Evolutionary conservation across 1,140 invertebrate genomes (phyloP).

Genomic region (Polyergus mexicanus): DNA sequence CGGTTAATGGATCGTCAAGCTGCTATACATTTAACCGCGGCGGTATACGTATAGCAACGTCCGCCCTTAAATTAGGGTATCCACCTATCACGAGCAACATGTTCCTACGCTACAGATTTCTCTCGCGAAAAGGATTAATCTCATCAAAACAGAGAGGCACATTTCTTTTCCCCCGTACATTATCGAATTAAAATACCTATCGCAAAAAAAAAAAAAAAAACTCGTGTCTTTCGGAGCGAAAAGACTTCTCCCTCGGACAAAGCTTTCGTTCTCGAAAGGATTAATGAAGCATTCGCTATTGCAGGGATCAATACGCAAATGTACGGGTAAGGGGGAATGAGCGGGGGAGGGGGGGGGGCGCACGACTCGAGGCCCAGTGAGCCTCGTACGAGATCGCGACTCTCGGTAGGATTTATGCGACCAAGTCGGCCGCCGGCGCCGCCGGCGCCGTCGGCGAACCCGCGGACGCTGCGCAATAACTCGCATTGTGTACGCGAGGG

Average conservation of each 20-base stretch:
- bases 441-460: constrained; percentile 74
- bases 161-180: background rate
- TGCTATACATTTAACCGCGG: constrained; percentile 65
- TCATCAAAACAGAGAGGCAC: background rate
- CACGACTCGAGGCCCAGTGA: constrained; percentile 9
- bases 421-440: constrained; percentile 69
- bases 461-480: constrained; percentile 80
- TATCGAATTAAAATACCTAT: background rate
- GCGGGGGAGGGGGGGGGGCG: background rate
- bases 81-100: constrained; percentile 47
- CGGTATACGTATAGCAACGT: background rate
- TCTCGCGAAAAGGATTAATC: background rate
- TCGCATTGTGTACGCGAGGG: constrained; percentile 81
- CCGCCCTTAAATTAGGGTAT: constrained; percentile 56
- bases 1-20: constrained; percentile 76
- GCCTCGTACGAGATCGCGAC: constrained; percentile 44
- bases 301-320: constrained; percentile 28
- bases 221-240: background rate
- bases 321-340: background rate
- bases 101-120: constrained; percentile 6
- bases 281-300: constrained; percentile 31
- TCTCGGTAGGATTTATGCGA: constrained; percentile 78
- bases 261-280: background rate
- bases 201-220: too few relatives aligned
- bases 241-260: background rate